Conservation (phyloP, 1,140 invertebrate species). For the Macrobrachium nipponense region DNA sequence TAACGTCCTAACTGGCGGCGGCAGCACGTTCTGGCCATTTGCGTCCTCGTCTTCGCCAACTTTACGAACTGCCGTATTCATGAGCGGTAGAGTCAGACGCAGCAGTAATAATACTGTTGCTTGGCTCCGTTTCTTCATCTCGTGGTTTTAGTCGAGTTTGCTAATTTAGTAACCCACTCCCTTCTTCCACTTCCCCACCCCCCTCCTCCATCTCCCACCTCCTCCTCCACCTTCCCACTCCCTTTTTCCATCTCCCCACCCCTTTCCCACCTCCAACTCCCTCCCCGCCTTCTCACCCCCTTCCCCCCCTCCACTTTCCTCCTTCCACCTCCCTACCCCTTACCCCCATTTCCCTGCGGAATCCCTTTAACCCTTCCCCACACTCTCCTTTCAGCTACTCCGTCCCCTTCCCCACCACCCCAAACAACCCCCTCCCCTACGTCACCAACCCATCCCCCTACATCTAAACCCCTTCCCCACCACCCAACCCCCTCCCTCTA, state of each 20-base stretch:
- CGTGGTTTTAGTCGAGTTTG: no score
- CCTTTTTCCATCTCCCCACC: background rate
- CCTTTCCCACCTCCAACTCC: background rate
- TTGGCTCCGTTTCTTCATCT: no score
- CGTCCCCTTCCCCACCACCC: background rate
- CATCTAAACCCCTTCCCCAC: background rate
- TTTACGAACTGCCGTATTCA: no score
- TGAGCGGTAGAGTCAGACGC: no score
- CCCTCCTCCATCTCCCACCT: background rate
- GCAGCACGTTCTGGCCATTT: no score
- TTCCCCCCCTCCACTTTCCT: background rate
- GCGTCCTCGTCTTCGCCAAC: no score
- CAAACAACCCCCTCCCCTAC: background rate
- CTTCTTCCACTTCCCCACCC: background rate
- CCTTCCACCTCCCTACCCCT: background rate
- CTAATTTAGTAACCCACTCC: no score
- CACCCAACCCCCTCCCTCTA: background rate
- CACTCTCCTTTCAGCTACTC: no score
- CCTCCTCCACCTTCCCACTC: background rate
- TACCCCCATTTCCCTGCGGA: background rate
- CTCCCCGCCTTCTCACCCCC: background rate
- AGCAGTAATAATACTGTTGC: no score
- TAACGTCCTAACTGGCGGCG: constrained; percentile 7
- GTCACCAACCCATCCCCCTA: background rate
- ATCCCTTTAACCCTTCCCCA: constrained; percentile 11